These are phyloP conservation scores for Ailuropoda melanoleuca DNA, from an alignment of 2,113 vertebrate genomes.

Conservation along the genomic window DNA sequence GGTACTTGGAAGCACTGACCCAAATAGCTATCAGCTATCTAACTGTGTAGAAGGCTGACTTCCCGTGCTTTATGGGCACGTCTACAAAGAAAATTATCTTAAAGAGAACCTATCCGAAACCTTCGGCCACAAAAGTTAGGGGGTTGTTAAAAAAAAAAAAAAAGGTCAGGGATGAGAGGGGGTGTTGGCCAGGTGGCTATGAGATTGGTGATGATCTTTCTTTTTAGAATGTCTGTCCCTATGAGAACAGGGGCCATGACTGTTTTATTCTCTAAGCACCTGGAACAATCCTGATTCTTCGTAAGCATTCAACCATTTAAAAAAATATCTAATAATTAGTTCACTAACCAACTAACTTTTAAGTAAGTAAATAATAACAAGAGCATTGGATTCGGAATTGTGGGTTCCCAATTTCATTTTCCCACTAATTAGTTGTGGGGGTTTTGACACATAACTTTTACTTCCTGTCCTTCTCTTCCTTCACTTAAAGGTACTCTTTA, in stretches of 20 bases:
- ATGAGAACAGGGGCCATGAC: not conserved
- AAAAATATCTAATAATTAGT: not conserved
- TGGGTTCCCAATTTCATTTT: not conserved
- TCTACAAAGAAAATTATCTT: not conserved
- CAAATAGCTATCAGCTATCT: not conserved
- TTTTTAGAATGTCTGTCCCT: not conserved
- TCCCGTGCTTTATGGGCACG: not conserved
- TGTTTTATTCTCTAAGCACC: not conserved
- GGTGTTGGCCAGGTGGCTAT: not conserved
- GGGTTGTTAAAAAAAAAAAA: not conserved
- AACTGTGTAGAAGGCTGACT: not conserved
- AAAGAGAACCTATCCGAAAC: not conserved
- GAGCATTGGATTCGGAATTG: not conserved
- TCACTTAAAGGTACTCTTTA: not conserved
- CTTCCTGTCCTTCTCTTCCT: not conserved
- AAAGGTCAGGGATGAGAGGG: not conserved
- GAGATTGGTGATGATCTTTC: not conserved
- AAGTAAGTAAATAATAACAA: not conserved
- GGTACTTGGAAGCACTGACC: not conserved
- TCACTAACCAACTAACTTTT: not conserved
- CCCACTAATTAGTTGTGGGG: not conserved
- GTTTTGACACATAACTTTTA: not conserved
- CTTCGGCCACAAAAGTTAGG: not conserved
- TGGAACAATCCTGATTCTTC: not conserved
- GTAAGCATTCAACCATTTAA: not conserved